phyloP scores from a whole-genome alignment of 64 coral and sea anemone genomes.

The Cladopsammia gracilis region DNA sequence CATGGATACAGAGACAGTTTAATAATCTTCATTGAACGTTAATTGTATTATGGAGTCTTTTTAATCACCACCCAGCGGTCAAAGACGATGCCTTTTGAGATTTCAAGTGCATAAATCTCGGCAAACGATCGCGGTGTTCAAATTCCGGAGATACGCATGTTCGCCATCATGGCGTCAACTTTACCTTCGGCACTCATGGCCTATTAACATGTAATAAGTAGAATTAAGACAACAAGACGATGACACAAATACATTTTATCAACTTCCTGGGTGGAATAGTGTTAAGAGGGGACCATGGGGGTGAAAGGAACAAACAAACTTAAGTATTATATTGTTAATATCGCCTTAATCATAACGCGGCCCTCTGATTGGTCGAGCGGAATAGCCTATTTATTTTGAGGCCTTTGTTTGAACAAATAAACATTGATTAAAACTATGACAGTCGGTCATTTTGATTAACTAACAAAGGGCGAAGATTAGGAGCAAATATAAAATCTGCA shows the following conservation, averaged over 20 bases:
- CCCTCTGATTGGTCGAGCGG: constrained; percentile 77
- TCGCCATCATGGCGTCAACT: constrained; percentile 36
- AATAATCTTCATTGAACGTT: constrained; percentile 88
- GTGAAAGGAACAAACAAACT: constrained; percentile 83
- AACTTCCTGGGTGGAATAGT: constrained; percentile 72
- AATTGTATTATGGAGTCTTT: constrained; percentile 89
- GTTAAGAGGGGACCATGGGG: constrained; percentile 56
- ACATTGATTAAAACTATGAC: constrained; percentile 99
- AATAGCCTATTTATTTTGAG: constrained; percentile 93
- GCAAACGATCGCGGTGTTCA: not conserved
- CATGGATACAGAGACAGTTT: constrained; percentile 83
- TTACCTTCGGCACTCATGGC: constrained; percentile 26
- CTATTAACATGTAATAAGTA: constrained; percentile 57
- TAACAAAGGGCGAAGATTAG: constrained; percentile 96
- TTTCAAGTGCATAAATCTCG: not conserved
- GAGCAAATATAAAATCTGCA: constrained; percentile 98
- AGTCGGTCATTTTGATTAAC: constrained; percentile 99
- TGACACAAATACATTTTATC: constrained; percentile 68
- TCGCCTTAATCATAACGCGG: constrained; percentile 77
- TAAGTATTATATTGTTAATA: constrained; percentile 93
- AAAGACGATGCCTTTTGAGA: constrained; percentile 53
- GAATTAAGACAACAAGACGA: constrained; percentile 59
- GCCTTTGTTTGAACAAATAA: constrained; percentile 94
- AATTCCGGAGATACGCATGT: constrained; percentile 21
- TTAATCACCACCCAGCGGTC: constrained; percentile 80